Conservation (phyloP, 2,113 vertebrate genomes). For the Xiphophorus maculatus region DNA sequence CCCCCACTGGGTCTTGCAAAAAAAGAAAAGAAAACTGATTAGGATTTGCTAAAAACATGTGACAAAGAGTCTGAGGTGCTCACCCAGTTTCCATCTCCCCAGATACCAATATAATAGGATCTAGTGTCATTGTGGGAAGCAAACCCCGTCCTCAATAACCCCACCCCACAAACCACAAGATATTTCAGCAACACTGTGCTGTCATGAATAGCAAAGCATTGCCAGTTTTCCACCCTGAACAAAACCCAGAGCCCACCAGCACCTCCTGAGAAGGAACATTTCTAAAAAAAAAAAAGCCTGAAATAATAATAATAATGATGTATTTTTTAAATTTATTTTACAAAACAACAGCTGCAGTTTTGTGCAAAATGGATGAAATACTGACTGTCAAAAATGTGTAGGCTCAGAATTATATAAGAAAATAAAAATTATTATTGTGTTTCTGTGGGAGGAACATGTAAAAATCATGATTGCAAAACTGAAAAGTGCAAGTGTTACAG, state of each 20-base stretch:
- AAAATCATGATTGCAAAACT: too few relatives aligned
- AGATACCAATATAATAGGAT: neutral
- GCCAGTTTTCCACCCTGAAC: neutral
- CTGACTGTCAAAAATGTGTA: neutral
- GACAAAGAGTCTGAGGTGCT: neutral
- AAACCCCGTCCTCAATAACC: neutral
- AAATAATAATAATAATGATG: neutral
- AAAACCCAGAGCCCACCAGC: neutral
- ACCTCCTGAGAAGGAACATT: neutral
- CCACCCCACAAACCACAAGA: slow-evolving; percentile 9
- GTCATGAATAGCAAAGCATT: neutral
- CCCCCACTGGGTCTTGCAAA: neutral
- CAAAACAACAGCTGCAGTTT: neutral
- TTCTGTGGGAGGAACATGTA: too few relatives aligned
- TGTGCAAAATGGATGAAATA: neutral
- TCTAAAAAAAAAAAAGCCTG: neutral
- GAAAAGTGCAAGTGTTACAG: too few relatives aligned
- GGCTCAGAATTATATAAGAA: neutral
- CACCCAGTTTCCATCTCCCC: neutral
- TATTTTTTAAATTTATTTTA: too few relatives aligned
- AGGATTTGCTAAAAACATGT: neutral
- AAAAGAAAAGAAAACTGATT: neutral
- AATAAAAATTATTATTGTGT: too few relatives aligned
- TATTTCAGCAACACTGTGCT: neutral
- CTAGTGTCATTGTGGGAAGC: neutral